Base-by-base conservation (phyloP, 1,140 invertebrate genomes). In the Lordiphosa mommai region DNA sequence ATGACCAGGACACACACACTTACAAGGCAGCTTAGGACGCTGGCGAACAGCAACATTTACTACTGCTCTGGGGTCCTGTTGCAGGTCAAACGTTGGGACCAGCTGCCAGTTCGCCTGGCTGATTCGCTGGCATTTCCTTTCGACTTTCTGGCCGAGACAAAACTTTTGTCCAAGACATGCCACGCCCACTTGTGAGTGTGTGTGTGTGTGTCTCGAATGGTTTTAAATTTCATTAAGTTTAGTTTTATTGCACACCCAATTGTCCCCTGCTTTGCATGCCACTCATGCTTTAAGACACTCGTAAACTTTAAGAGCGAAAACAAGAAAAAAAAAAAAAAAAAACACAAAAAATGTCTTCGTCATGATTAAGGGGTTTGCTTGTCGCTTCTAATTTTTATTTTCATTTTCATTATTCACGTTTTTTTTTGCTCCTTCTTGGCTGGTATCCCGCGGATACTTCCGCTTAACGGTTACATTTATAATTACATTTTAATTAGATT, bases 401-500 rank as follows among this genome's bases (percentile, higher is more conserved):
- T 69, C 70, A 53, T 68, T 80, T 70, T 80, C 76, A 82, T 82
- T 80, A 82, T 82, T 74, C 50, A 43, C 40, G 23, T 65, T 55
- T 63, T 32, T 41, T 40, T 59, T 38, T 20, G 16, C 37, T 14
- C 23, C 23, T 51, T 58, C 30, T 17, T 63, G 67, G 71, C 72
- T 72, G 72, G 86, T 87, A 79, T 77, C 86, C 86, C 85, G 72
- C 76, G 79, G 80, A 86, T 85, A 87, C 86, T 87, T 87, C 86
- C 85, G 74, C 80, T 87, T 80, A 87, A 87, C 72, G 86, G 86
- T 82, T 87, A 87, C 74, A 87, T 87, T 87, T 87, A 87, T 87
- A 87, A 87, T 87, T 87, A 87, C 86, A 87, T 87, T 87, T 87
- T 87, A 87, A 87, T 87, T 87, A 87, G 86, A 87, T 87, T 87